Conservation (phyloP, 2,113 vertebrate genomes). For the Tragelaphus imberbis region DNA sequence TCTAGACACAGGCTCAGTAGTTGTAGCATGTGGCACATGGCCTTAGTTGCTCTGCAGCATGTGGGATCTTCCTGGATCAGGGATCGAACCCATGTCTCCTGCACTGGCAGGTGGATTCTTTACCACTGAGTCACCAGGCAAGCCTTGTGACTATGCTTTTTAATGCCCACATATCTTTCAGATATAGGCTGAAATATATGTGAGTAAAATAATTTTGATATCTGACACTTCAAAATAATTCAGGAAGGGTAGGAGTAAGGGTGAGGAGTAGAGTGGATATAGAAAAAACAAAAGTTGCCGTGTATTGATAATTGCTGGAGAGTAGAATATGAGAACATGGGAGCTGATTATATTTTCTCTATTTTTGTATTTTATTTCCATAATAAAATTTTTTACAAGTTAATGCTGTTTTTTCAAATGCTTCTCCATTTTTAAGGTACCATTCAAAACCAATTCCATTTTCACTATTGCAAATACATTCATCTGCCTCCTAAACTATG, state of each 20-base stretch:
- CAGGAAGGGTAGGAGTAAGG: neutral
- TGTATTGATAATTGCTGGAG: neutral
- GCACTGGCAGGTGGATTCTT: neutral
- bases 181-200: neutral
- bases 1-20: neutral
- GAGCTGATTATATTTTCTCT: neutral
- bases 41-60: fast-evolving
- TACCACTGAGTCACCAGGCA: neutral
- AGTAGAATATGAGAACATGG: neutral
- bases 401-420: neutral
- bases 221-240: neutral
- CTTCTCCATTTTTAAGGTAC: neutral
- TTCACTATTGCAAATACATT: neutral
- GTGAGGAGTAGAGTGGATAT: neutral
- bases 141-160: neutral
- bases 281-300: neutral
- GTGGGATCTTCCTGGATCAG: neutral
- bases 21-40: neutral
- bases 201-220: neutral
- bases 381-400: neutral
- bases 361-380: neutral
- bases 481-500: neutral
- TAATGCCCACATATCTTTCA: neutral
- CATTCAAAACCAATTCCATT: neutral
- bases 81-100: neutral